Evolutionary conservation across 64 coral and sea anemone species (phyloP).

Genomic region (Acropora yongei): DNA sequence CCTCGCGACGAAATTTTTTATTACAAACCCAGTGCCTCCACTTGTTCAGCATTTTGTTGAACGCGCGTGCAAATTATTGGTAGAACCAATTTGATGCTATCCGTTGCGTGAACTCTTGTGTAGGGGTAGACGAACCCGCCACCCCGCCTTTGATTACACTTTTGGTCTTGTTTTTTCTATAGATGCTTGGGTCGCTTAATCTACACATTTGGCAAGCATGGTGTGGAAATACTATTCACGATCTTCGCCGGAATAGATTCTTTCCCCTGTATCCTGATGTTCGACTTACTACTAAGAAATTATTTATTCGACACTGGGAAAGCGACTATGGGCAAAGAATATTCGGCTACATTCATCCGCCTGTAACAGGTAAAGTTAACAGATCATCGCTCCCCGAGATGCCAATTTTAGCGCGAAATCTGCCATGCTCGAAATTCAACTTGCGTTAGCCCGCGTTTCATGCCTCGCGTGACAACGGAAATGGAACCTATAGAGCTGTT

Average conservation of each 20-base stretch:
- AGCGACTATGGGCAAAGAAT: slow-evolving; percentile 91
- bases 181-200: slow-evolving; percentile 91
- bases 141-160: neutral
- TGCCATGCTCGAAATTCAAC: too few relatives aligned
- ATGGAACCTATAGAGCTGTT: too few relatives aligned
- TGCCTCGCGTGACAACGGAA: too few relatives aligned
- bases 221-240: slow-evolving; percentile 94
- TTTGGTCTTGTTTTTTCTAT: neutral
- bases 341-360: slow-evolving; percentile 93
- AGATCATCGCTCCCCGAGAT: neutral
- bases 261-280: slow-evolving; percentile 93
- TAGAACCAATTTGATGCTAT: too few relatives aligned
- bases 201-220: slow-evolving; percentile 97
- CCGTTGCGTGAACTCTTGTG: too few relatives aligned
- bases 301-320: slow-evolving; percentile 77
- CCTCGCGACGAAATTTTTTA: neutral
- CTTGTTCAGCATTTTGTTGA: too few relatives aligned
- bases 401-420: too few relatives aligned
- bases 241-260: slow-evolving; percentile 86
- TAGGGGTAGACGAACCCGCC: neutral
- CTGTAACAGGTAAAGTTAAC: slow-evolving; percentile 65
- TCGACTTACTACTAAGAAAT: slow-evolving; percentile 58
- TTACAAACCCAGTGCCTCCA: too few relatives aligned
- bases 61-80: too few relatives aligned
- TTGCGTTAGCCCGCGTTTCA: too few relatives aligned